phyloP scores from a whole-genome alignment of 2,797 vertebrate genomes.

The Aplochiton taeniatus region DNA sequence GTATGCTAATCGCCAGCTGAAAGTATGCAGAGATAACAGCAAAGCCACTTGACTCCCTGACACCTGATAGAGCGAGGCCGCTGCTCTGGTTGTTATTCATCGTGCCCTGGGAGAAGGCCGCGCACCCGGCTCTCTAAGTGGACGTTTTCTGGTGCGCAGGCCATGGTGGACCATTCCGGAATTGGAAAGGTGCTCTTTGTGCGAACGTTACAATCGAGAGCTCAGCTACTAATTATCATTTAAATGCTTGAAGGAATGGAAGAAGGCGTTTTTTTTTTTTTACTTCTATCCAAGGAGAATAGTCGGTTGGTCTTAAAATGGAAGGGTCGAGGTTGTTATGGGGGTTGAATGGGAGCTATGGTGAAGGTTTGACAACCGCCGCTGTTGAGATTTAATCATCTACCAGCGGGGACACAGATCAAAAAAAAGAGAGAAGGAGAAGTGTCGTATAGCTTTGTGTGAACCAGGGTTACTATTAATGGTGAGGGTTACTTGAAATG shows the following conservation, averaged over 20 bases:
- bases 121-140: constrained; percentile 58
- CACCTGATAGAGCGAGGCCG: constrained; percentile 71
- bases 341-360: constrained; percentile 39
- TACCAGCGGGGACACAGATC: neutral
- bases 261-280: neutral
- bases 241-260: constrained; percentile 73
- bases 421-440: too few species aligned
- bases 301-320: too few species aligned
- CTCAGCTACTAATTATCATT: constrained; percentile 80
- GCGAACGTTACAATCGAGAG: constrained; percentile 55
- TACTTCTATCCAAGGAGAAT: too few species aligned
- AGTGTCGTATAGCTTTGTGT: too few species aligned
- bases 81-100: constrained; percentile 72
- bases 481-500: too few species aligned
- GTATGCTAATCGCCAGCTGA: constrained; percentile 79
- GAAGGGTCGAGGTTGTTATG: constrained; percentile 52
- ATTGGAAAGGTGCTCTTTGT: constrained; percentile 40
- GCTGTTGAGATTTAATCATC: constrained; percentile 51
- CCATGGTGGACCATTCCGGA: constrained; percentile 17
- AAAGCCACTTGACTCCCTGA: constrained; percentile 81
- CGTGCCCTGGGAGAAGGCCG: constrained; percentile 62
- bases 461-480: too few species aligned
- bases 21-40: constrained; percentile 77
- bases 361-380: constrained; percentile 52
- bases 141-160: constrained; percentile 50